Percentiles rank a stretch among this genome's conserved stretches.
These are phyloP conservation scores for Sphecodes monilicornis DNA, from an alignment of 2,888 invertebrate species.

Conservation along the genomic window DNA sequence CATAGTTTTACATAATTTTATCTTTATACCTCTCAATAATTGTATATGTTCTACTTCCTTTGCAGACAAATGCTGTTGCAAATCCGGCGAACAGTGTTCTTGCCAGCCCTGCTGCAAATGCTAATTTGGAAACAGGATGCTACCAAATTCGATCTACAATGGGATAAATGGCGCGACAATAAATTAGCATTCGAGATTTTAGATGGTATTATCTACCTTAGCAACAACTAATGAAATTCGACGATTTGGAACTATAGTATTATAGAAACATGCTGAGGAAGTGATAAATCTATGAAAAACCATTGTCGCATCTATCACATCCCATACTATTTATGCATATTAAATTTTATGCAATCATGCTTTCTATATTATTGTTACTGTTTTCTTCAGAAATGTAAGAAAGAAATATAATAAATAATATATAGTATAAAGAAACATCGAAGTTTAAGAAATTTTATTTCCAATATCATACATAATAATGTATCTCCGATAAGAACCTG, in stretches of 20 bases:
- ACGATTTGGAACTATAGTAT: background rate
- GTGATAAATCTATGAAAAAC: conserved; percentile 45
- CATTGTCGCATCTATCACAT: background rate
- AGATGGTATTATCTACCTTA: conserved; percentile 32
- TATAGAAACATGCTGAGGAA: conserved; percentile 15
- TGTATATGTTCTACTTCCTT: conserved; percentile 43
- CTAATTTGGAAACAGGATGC: conserved; percentile 39
- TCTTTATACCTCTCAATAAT: background rate
- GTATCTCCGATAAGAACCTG: background rate
- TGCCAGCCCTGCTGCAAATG: conserved; percentile 69
- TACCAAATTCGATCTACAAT: conserved; percentile 7
- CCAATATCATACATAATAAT: background rate
- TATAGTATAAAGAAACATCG: background rate
- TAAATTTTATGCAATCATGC: background rate
- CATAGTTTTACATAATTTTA: background rate
- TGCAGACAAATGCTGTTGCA: conserved; percentile 79
- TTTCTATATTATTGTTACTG: conserved; percentile 18
- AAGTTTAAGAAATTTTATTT: background rate
- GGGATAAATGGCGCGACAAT: conserved; percentile 31
- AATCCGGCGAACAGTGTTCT: conserved; percentile 69
- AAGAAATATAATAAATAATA: background rate
- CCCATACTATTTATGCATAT: background rate
- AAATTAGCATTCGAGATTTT: conserved; percentile 30
- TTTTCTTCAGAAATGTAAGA: conserved; percentile 10
- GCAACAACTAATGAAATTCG: conserved; percentile 17